Evolutionary conservation across 2,888 invertebrate species (phyloP), one percentile per base, ranked within the genome.

Genomic region (Heliconius hortense): DNA sequence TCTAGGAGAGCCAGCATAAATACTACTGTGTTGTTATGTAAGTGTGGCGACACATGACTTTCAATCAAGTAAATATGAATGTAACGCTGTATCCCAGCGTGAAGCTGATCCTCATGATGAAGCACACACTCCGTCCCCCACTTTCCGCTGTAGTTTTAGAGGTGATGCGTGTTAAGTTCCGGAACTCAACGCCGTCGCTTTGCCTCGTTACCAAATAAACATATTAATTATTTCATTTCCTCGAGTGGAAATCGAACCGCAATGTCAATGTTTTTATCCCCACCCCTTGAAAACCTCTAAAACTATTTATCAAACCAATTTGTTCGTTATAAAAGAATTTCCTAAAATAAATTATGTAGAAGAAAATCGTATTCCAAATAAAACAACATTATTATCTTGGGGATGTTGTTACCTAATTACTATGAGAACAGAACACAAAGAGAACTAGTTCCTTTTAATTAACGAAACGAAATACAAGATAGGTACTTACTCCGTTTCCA

Each of bases 371-470:
- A 64, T 64, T 64, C 35, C 63, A 35, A 21, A 35, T 31, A 1
- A 26, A 8, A 64, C 35, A 53, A 13, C 18, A n/a, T 10, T 28
- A 26, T 18, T 68, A 28, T 26, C 28, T 21, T 4, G 8, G 21
- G 18, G 21, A 26, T 48, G 10, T 48, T 67, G 21, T 67, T 67
- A 48, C 67, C 26, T 67, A 43, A 67, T 67, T 43, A 18, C 67
- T 43, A 67, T 18, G 10, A 35, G 10, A 48, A 4, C 4, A 28
- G 48, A 68, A 53, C n/a, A 53, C 15, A 48, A 26, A 21, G 64
- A 39, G 35, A 67, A 26, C 21, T 31, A 64, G n/a, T 35, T 64
- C 21, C 10, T 63, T 64, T 10, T 64, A 64, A 64, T 64, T 35
- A 64, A 64, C 35, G 3, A 0, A 11, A 31, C 10, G 62, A 62